Conservation (phyloP, 2,797 vertebrate genomes). For the Phalloptychus januarius region DNA sequence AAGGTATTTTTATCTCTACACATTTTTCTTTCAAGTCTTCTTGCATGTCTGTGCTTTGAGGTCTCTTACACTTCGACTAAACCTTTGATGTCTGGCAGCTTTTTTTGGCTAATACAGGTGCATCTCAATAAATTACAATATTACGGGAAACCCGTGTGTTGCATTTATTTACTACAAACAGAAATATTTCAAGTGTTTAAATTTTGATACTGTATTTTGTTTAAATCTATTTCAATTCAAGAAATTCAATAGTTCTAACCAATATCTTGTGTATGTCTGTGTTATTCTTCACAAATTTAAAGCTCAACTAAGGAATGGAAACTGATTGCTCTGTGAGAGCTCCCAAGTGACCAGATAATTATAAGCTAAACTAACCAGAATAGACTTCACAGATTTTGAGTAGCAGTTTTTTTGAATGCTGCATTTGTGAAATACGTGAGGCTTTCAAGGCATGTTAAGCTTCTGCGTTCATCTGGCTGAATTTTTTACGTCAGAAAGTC, state of each 20-base stretch:
- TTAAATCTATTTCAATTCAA: not conserved
- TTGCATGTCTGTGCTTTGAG: slow-evolving; percentile 2
- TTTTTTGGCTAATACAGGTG: not conserved
- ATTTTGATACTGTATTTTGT: not conserved
- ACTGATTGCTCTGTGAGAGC: not conserved
- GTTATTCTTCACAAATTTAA: not conserved
- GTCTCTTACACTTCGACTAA: slow-evolving; percentile 7
- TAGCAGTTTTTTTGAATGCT: not conserved
- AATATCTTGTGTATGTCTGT: not conserved
- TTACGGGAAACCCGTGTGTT: not conserved
- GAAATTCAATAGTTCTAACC: not conserved
- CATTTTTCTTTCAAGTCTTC: slow-evolving; percentile 42
- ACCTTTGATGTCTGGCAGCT: not conserved
- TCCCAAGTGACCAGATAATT: not conserved
- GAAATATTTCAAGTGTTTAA: not conserved
- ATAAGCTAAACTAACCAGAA: not conserved
- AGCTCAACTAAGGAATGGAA: not conserved
- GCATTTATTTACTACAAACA: not conserved
- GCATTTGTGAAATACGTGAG: not conserved
- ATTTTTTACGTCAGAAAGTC: not conserved
- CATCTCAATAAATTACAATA: not conserved
- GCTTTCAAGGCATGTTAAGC: not conserved
- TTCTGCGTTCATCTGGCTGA: not conserved
- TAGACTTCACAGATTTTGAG: not conserved
- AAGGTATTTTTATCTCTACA: slow-evolving; percentile 88